Evolutionary conservation across 1,140 invertebrate species (phyloP), one percentile per base, ranked within the genome.

Genomic region (Apocrypta bakeri): DNA sequence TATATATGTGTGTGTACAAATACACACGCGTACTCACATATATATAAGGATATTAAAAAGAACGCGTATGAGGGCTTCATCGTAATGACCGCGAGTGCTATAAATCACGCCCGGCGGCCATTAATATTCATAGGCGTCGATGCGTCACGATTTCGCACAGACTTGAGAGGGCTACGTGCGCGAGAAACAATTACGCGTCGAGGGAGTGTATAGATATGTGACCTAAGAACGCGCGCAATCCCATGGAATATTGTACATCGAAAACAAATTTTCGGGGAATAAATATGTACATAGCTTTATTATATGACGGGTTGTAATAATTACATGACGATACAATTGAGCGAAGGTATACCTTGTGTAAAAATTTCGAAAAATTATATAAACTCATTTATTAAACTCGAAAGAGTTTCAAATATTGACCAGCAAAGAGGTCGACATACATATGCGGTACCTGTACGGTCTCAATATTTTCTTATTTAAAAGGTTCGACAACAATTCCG

Each of bases 61-160:
- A 81, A 78, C 66, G 74, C 63, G 71, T 85, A 81, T 80, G 83
- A 85, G 79, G 84, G 71, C 83, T 74, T 79, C 84, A 84, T 85
- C 61, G 76, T 86, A 86, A 88, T 86, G 85, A 87, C 85, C 84
- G 40, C 29, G 48, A 84, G 83, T 83, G 83, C 68, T 84, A 85
- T 87, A 87, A 88, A 86, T 88, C 87, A 87, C 81, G 77, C 83
- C 31, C 48, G 24, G 14, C 11, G 61, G 37, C 80, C 76, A 87
- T 88, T 87, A 87, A 87, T 88, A 88, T 88, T 88, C 86, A 87
- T 85, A 85, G 74, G 74, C 66, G 83, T 86, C 85, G 85, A 86
- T 86, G 86, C 85, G 84, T 85, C 87, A 84, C 80, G 85, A 85
- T 84, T 82, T 56, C 68, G 27, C 68, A 8, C 40, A 12, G 42